Base-by-base conservation (phyloP, 2,888 invertebrate genomes). In the Lepidochitona cinerea region DNA sequence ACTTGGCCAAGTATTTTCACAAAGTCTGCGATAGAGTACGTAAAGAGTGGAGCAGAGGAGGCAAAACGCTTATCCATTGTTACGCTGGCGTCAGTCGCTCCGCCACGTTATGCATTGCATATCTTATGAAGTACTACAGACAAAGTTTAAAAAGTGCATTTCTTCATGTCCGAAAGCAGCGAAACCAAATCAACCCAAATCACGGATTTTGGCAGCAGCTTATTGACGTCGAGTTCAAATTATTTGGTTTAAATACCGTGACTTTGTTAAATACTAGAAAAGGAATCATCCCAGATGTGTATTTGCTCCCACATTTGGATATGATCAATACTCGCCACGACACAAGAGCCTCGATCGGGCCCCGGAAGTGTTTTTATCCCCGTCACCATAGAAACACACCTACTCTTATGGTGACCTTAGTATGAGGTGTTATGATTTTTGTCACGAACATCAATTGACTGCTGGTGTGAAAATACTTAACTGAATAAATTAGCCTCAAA, bases 21-120 rank as follows among this genome's bases (percentile, higher is more conserved):
- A 79, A 88, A 67, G 89, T 90, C 59, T 94, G 95, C 53, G 95
- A 96, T 90, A 92, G 94, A 83, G 95, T 96, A 77, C 93, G 95
- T 89, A 87, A 94, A 93, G 93, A 94, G 75, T 92, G 93, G 74
- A 91, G 92, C 72, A 73, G 80, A 37, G 95, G 95, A 36, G 95
- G 96, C 54, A 93, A 93, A 76, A 94, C 94, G 0, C 89, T 97
- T 79, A 94, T 97, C 0, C 97, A 97, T 88, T 97, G 97, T 88
- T 95, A 97, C 1, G 97, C 97, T 0, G 97, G 97, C 0, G 95
- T 97, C 5, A 96, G 96, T 80, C 93, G 97, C 71, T 96, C 96
- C 0, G 96, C 96, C 18, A 93, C 95, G 0, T 92, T 97, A 1
- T 95, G 96, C 88, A 92, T 97, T 82, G 97, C 96, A n/a, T 97